Evolutionary conservation across 2,888 invertebrate species (phyloP).

Genomic region (Neria commutata): DNA sequence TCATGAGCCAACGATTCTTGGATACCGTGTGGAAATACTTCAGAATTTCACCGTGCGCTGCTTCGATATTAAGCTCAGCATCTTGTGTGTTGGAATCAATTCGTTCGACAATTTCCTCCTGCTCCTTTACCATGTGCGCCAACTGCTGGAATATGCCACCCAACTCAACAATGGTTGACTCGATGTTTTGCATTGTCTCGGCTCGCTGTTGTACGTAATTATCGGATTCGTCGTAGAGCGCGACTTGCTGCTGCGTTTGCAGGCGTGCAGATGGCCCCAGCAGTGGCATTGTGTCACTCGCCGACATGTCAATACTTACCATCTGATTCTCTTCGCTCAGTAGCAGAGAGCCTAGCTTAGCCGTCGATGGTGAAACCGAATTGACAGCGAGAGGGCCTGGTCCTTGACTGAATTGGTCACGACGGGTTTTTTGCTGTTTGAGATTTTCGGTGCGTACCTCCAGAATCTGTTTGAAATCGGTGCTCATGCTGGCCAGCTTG

Average conservation of each 20-base stretch:
- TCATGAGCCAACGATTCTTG: slow-evolving; percentile 98
- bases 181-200: slow-evolving; percentile 99
- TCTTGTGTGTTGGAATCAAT: slow-evolving; percentile 98
- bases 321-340: slow-evolving; percentile 71
- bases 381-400: slow-evolving; percentile 62
- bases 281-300: slow-evolving; percentile 59
- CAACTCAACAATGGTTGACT: slow-evolving; percentile 97
- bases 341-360: slow-evolving; percentile 59
- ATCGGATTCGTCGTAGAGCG: slow-evolving; percentile 85
- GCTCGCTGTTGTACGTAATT: slow-evolving; percentile 90
- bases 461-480: slow-evolving; percentile 95
- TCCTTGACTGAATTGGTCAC: slow-evolving; percentile 80
- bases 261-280: slow-evolving; percentile 60
- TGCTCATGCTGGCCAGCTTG: slow-evolving; percentile 94
- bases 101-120: slow-evolving; percentile 95
- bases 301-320: slow-evolving; percentile 86
- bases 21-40: slow-evolving; percentile 98
- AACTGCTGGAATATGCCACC: slow-evolving; percentile 98
- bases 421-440: slow-evolving; percentile 89
- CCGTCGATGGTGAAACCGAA: slow-evolving; percentile 68
- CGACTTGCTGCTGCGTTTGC: slow-evolving; percentile 68
- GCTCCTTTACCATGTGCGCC: slow-evolving; percentile 85
- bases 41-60: slow-evolving; percentile 95
- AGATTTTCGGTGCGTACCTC: slow-evolving; percentile 98
- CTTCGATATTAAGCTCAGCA: slow-evolving; percentile 94